These are phyloP conservation scores for Megalops atlanticus DNA, from an alignment of 2,113 vertebrate genomes.

Conservation along the genomic window DNA sequence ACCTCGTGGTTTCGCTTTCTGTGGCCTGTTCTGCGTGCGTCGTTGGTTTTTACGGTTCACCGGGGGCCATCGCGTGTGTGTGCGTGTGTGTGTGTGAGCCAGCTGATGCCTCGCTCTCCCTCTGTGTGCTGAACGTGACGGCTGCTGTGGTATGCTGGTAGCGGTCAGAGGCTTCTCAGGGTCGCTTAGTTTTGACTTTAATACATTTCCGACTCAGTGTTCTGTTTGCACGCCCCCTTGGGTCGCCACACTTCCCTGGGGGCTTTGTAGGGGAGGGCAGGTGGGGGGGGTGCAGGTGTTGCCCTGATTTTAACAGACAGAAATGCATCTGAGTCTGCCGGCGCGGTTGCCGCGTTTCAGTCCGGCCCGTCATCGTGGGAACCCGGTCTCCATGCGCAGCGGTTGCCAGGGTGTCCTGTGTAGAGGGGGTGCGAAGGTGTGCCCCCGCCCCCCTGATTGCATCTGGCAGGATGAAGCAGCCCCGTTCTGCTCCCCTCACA, in stretches of 20 bases:
- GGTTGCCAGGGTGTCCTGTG: slow-evolving; percentile 61
- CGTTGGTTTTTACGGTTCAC: neutral
- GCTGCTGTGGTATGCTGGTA: no score
- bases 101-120: neutral
- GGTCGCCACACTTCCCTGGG: no score
- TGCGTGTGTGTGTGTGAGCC: neutral
- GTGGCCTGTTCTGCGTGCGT: neutral
- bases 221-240: no score
- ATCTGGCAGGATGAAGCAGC: slow-evolving; percentile 38
- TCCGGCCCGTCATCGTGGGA: slow-evolving; percentile 52
- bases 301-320: neutral
- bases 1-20: neutral
- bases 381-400: slow-evolving; percentile 32
- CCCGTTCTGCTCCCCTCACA: neutral
- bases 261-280: neutral
- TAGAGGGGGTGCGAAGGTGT: slow-evolving; percentile 42
- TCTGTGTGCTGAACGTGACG: no score
- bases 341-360: slow-evolving; percentile 27
- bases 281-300: neutral
- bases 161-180: no score
- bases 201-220: no score
- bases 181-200: no score
- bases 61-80: no score
- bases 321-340: neutral
- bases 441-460: slow-evolving; percentile 49